Conservation (phyloP, 2,113 vertebrate species). For the Ceyx margarethae region DNA sequence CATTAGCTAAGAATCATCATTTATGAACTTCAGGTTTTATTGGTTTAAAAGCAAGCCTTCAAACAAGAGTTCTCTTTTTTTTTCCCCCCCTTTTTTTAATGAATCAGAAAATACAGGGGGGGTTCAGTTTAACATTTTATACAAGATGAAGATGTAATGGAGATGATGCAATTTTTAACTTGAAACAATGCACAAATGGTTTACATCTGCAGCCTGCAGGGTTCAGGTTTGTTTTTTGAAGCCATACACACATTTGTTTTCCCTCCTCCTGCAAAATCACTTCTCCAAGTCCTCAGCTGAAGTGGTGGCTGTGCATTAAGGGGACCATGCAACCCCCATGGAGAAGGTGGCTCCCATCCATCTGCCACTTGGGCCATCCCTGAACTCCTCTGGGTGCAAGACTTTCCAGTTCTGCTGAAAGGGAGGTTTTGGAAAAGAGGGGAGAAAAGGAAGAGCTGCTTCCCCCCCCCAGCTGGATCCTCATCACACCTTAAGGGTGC, state of each 20-base stretch:
- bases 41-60: not conserved
- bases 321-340: not conserved
- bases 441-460: not conserved
- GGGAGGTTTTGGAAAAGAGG: not conserved
- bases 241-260: not conserved
- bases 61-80: not conserved
- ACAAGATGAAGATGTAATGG: not conserved
- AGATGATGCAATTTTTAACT: not conserved
- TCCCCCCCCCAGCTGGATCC: not conserved
- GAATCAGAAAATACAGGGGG: not conserved
- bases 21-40: not conserved
- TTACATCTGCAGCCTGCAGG: not conserved
- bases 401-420: not conserved
- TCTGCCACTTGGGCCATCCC: rapidly evolving
- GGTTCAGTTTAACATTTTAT: not conserved
- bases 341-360: not conserved
- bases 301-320: not conserved
- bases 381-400: not conserved
- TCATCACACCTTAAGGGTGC: not conserved
- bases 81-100: not conserved
- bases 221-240: not conserved
- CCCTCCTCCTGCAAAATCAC: not conserved
- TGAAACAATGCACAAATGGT: not conserved
- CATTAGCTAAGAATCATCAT: not conserved
- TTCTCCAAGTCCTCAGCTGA: not conserved